phyloP scores from a whole-genome alignment of 2,888 invertebrate species.

The Zygaena filipendulae region DNA sequence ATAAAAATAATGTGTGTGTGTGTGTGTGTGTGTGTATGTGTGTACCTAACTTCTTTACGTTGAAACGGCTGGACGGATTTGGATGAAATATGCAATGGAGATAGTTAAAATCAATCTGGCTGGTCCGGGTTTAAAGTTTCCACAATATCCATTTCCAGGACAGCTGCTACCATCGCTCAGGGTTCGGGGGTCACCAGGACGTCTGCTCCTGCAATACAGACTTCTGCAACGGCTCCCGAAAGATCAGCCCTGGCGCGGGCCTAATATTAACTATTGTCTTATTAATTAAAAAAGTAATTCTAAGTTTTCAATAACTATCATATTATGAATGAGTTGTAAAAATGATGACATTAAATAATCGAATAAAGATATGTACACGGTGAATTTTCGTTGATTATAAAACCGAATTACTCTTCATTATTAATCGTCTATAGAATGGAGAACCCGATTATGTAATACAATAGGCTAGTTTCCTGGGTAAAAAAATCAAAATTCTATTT shows the following conservation, averaged over 20 bases:
- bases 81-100: background rate
- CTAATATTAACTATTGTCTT: constrained; percentile 47
- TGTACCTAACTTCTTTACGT: background rate
- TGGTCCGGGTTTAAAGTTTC: too few relatives aligned
- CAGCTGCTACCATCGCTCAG: constrained; percentile 85
- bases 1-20: too few relatives aligned
- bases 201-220: constrained; percentile 85
- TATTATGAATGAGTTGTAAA: too few relatives aligned
- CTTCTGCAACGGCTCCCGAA: constrained; percentile 75
- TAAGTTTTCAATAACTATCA: too few relatives aligned
- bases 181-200: constrained; percentile 89
- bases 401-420: too few relatives aligned
- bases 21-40: background rate
- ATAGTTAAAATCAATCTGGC: background rate
- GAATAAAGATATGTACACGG: constrained; percentile 14
- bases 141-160: constrained; percentile 38
- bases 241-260: constrained; percentile 67
- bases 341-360: constrained; percentile 4
- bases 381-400: too few relatives aligned
- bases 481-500: too few relatives aligned
- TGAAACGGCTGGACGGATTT: background rate
- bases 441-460: too few relatives aligned
- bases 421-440: too few relatives aligned
- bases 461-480: too few relatives aligned
- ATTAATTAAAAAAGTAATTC: constrained; percentile 12